A percentile compares a stretch with the other conserved stretches of the same genome.
These are phyloP conservation scores for Heliconius hortense DNA, from an alignment of 2,888 invertebrate species.

Conservation along the genomic window DNA sequence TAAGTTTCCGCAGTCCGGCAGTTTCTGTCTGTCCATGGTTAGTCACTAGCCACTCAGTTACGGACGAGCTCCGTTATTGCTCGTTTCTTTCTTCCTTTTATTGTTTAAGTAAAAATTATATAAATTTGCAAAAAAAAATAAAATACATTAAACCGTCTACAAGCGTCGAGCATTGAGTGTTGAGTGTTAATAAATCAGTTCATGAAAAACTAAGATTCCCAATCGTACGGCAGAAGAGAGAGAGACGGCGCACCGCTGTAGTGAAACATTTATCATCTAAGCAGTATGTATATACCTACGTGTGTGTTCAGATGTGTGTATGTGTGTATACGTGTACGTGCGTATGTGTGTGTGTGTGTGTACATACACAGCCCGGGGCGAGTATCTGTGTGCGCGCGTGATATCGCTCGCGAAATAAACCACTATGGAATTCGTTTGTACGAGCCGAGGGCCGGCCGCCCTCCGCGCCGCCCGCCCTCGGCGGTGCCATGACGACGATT, in stretches of 20 bases:
- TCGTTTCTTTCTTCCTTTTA: too few relatives aligned
- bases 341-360: neutral
- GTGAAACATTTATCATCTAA: slow-evolving; percentile 43
- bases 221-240: neutral
- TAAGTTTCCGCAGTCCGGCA: too few relatives aligned
- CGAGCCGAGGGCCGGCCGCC: slow-evolving; percentile 32
- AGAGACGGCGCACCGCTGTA: slow-evolving; percentile 10
- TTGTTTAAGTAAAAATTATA: too few relatives aligned
- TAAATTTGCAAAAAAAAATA: neutral
- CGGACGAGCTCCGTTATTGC: too few relatives aligned
- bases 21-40: too few relatives aligned
- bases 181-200: slow-evolving; percentile 21
- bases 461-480: too few relatives aligned
- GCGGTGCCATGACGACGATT: too few relatives aligned
- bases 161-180: neutral
- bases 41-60: too few relatives aligned
- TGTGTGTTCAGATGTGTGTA: slow-evolving; percentile 12
- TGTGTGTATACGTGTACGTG: slow-evolving; percentile 10
- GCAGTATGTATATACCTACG: slow-evolving; percentile 39
- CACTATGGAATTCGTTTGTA: slow-evolving; percentile 35
- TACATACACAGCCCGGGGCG: neutral
- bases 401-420: slow-evolving; percentile 36
- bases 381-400: slow-evolving; percentile 24
- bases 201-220: slow-evolving; percentile 24
- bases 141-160: neutral